These are phyloP conservation scores for Orcinus orca DNA, from an alignment of 2,113 vertebrate genomes.

Conservation along the genomic window DNA sequence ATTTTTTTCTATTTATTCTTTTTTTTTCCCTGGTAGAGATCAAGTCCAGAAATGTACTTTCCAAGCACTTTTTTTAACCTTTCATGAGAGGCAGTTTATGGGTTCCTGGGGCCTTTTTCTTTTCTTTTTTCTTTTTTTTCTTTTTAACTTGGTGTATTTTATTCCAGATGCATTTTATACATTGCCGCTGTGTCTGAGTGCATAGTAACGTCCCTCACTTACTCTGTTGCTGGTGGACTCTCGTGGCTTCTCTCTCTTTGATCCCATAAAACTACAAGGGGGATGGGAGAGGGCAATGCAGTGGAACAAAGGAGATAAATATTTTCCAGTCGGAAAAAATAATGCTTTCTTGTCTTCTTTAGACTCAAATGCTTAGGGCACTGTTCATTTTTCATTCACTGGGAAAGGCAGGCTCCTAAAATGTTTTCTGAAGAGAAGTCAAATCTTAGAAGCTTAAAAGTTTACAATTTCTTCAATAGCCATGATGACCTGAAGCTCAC, in stretches of 20 bases:
- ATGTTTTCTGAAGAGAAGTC: slow-evolving; percentile 66
- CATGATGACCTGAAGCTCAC: slow-evolving; percentile 51
- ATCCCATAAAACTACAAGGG: not conserved
- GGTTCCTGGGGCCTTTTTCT: slow-evolving; percentile 22
- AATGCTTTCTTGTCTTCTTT: slow-evolving; percentile 58
- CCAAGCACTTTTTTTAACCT: slow-evolving; percentile 44
- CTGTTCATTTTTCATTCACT: not conserved
- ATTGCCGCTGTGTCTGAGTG: not conserved
- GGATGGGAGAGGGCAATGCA: not conserved
- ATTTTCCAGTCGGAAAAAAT: slow-evolving; percentile 72
- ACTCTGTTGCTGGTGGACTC: not conserved
- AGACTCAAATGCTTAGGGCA: slow-evolving; percentile 48
- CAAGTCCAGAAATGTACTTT: not conserved
- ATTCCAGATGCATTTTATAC: slow-evolving; percentile 51
- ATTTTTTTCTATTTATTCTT: slow-evolving; percentile 55
- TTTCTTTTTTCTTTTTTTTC: not conserved
- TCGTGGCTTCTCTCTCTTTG: not conserved
- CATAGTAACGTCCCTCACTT: not conserved
- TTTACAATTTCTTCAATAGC: slow-evolving; percentile 67
- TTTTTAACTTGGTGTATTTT: slow-evolving; percentile 50
- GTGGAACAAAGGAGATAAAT: not conserved
- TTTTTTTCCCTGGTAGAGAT: not conserved
- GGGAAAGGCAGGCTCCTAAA: slow-evolving; percentile 56
- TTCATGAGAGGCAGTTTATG: slow-evolving; percentile 39
- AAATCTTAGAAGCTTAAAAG: slow-evolving; percentile 54